A percentile compares a stretch with the other conserved stretches of the same genome.
These are phyloP conservation scores for Lutraria lutraria DNA, from an alignment of 2,888 invertebrate genomes.

Conservation along the genomic window DNA sequence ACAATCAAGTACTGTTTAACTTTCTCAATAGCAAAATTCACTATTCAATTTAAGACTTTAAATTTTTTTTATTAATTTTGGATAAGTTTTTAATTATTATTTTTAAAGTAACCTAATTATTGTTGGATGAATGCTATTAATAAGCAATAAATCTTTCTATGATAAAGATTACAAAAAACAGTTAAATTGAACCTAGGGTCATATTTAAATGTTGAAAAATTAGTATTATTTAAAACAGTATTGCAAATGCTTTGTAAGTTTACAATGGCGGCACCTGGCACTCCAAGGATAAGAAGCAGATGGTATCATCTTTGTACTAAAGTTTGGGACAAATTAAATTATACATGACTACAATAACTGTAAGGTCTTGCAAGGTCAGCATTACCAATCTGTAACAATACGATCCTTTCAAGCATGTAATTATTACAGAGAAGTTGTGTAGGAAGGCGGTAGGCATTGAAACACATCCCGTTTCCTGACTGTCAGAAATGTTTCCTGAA, in stretches of 20 bases:
- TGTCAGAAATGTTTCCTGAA: no score
- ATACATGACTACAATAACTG: neutral
- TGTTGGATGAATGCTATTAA: no score
- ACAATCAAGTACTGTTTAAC: no score
- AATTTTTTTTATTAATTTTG: no score
- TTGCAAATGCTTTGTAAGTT: constrained; percentile 10
- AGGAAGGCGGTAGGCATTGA: no score
- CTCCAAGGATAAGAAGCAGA: neutral
- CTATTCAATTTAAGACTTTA: no score
- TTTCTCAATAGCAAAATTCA: no score
- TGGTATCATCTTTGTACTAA: neutral
- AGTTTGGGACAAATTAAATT: neutral
- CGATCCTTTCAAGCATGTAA: neutral
- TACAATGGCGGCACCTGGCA: neutral
- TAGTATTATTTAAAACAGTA: neutral
- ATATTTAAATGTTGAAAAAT: neutral
- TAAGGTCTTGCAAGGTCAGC: neutral
- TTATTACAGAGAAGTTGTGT: neutral
- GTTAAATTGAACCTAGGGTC: neutral
- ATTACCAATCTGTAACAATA: neutral
- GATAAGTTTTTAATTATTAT: no score
- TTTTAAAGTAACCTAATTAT: no score
- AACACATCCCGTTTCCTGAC: no score
- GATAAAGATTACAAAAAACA: neutral
- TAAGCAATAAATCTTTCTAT: no score